phyloP scores from a whole-genome alignment of 2,797 vertebrate species.

The Falco cherrug region DNA sequence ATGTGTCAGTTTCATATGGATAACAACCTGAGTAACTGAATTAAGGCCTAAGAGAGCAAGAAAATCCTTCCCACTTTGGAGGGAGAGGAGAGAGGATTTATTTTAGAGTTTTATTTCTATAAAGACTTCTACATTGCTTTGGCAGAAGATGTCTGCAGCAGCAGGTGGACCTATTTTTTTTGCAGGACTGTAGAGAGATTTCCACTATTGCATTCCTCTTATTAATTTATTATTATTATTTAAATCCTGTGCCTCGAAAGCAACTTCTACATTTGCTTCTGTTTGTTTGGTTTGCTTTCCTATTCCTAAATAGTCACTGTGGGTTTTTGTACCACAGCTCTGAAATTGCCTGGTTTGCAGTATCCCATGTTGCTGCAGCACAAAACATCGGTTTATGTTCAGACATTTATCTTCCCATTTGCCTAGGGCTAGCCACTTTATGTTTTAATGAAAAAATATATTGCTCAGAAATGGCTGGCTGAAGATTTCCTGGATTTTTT shows the following conservation, averaged over 20 bases:
- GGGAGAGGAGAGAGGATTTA: neutral
- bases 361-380: neutral
- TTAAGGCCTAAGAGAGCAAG: neutral
- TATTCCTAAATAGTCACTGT: neutral
- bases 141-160: neutral
- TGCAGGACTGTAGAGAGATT: neutral
- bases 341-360: neutral
- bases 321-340: neutral
- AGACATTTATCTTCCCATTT: neutral
- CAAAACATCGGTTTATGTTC: neutral
- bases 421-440: neutral
- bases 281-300: neutral
- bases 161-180: neutral
- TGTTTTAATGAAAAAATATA: neutral
- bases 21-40: neutral
- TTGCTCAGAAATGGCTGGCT: neutral
- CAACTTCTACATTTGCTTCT: neutral
- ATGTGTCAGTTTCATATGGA: rapidly evolving
- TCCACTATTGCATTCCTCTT: neutral
- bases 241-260: neutral
- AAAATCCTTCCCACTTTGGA: rapidly evolving
- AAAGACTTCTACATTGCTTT: neutral
- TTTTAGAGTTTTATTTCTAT: neutral
- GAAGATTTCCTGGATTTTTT: neutral
- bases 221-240: neutral